A percentile compares a stretch with the other conserved stretches of the same genome.
Conservation (phyloP, 2,888 invertebrate genomes). For the Heliconius cydno region DNA sequence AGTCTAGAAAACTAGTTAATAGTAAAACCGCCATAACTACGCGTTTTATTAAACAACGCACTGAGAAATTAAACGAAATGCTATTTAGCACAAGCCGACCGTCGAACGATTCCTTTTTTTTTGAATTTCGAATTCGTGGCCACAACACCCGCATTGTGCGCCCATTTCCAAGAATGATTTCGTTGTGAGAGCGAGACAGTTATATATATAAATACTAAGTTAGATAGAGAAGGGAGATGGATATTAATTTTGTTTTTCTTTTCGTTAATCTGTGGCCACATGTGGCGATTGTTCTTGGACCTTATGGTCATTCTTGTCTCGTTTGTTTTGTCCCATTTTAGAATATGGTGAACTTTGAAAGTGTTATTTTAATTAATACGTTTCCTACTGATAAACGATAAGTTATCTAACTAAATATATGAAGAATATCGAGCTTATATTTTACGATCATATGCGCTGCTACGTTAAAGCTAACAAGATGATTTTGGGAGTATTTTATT, state of each 20-base stretch:
- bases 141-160: slow-evolving; percentile 82
- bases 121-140: slow-evolving; percentile 69
- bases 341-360: slow-evolving; percentile 69
- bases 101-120: slow-evolving; percentile 68
- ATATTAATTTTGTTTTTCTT: slow-evolving; percentile 79
- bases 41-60: slow-evolving; percentile 29
- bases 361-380: slow-evolving; percentile 79
- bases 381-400: slow-evolving; percentile 51
- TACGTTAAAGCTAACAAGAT: slow-evolving; percentile 18
- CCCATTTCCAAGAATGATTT: slow-evolving; percentile 82
- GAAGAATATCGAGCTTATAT: slow-evolving; percentile 9
- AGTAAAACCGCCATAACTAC: slow-evolving; percentile 2
- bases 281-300: slow-evolving; percentile 82
- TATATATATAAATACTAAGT: slow-evolving; percentile 42
- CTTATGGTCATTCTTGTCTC: slow-evolving; percentile 76
- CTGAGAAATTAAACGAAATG: slow-evolving; percentile 61
- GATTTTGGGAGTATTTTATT: slow-evolving; percentile 25
- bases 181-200: slow-evolving; percentile 63
- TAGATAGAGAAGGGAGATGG: slow-evolving; percentile 55
- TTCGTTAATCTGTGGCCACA: slow-evolving; percentile 81
- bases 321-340: slow-evolving; percentile 55
- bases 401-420: slow-evolving; percentile 2
- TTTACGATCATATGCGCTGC: slow-evolving; percentile 15
- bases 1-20: neutral
- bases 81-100: slow-evolving; percentile 66